Conservation (phyloP, 2,888 invertebrate genomes). For the Rhabditoides inermis region DNA sequence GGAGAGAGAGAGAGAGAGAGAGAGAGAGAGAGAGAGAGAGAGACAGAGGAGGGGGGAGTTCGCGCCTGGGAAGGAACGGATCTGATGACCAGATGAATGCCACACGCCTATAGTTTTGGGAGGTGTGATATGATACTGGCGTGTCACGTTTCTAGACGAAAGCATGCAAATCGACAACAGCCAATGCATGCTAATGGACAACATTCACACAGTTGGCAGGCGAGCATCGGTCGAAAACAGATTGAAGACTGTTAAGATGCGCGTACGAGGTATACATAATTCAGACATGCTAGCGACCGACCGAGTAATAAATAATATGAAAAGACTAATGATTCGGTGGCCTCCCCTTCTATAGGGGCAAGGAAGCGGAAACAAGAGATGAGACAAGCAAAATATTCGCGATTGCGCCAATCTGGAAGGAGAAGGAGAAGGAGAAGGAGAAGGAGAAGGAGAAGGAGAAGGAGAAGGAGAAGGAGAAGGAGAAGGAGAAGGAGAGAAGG, state of each 20-base stretch:
- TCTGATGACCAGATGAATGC: neutral
- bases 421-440: conserved; percentile 4
- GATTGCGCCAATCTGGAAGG: neutral
- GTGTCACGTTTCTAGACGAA: no score
- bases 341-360: neutral
- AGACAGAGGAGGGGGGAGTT: neutral
- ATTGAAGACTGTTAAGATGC: no score
- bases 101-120: no score
- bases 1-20: neutral
- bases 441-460: neutral
- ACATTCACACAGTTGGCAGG: no score
- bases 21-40: neutral
- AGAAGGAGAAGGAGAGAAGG: neutral
- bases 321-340: neutral
- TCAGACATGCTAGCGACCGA: neutral
- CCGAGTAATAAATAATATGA: neutral
- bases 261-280: neutral
- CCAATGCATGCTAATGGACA: no score
- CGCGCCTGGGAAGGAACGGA: neutral
- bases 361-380: neutral
- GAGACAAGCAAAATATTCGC: neutral
- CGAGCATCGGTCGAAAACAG: neutral
- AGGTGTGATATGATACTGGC: no score
- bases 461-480: neutral
- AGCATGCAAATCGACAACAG: no score